Evolutionary conservation across 2,797 vertebrate species (phyloP).

Genomic region (Sebastes minor): DNA sequence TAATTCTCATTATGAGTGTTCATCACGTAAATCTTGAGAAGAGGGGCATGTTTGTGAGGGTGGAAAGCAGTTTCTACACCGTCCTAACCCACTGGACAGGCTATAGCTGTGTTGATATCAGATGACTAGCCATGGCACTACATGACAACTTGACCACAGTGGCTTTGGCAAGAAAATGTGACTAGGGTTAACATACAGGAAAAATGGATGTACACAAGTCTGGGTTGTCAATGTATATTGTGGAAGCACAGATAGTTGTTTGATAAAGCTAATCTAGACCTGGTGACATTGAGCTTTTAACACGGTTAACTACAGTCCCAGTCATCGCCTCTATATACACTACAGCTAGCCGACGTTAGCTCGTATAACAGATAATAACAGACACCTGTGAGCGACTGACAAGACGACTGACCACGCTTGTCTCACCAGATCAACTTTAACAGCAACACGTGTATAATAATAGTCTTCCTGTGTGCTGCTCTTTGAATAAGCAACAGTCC

Average conservation of each 20-base stretch:
- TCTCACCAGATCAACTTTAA: not conserved
- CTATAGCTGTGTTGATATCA: conserved; percentile 22
- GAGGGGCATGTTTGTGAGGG: not conserved
- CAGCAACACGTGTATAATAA: not conserved
- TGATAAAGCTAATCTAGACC: conserved; percentile 11
- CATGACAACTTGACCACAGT: not conserved
- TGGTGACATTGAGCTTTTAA: conserved; percentile 43
- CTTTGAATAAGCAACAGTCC: not conserved
- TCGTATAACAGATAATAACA: not conserved
- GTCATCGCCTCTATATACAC: not conserved
- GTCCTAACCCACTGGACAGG: not conserved
- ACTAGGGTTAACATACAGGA: not conserved
- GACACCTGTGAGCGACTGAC: not conserved
- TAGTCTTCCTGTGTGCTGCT: not conserved
- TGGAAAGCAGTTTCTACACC: not conserved
- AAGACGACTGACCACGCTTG: not conserved
- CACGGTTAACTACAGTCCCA: not conserved
- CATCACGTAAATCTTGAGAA: not conserved
- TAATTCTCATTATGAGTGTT: not conserved
- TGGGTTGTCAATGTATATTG: not conserved
- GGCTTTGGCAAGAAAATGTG: not conserved
- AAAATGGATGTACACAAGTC: not conserved
- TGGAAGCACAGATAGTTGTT: not conserved
- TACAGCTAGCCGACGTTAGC: conserved; percentile 15
- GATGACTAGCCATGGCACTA: not conserved